Conservation (phyloP, 2,797 vertebrate genomes). For the Alcedo atthis region DNA sequence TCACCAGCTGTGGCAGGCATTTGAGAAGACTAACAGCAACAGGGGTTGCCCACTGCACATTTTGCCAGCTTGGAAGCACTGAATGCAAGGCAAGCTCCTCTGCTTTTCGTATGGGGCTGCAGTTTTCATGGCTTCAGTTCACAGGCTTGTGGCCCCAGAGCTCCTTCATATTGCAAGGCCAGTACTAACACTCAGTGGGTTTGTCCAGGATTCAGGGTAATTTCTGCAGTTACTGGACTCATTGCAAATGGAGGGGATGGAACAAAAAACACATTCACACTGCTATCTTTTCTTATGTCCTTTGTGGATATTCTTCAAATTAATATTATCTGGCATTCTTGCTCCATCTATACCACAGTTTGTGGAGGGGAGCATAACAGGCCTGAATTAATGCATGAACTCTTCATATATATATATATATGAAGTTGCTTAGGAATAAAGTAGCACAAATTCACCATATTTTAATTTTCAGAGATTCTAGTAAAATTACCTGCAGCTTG, state of each 20-base stretch:
- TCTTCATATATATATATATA: not conserved
- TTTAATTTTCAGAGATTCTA: conserved; percentile 3
- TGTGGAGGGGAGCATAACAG: not conserved
- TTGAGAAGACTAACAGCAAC: not conserved
- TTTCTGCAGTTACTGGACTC: not conserved
- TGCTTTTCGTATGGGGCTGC: not conserved
- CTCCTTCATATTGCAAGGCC: not conserved
- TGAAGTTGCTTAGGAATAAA: not conserved
- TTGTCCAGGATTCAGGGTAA: not conserved
- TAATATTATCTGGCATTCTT: not conserved
- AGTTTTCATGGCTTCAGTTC: not conserved
- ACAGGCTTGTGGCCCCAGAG: not conserved
- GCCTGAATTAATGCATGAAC: not conserved
- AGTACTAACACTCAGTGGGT: not conserved
- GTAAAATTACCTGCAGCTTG: not conserved
- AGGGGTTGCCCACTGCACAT: not conserved
- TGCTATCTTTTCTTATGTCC: not conserved
- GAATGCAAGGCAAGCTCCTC: not conserved
- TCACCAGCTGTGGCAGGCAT: not conserved
- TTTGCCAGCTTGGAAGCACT: not conserved
- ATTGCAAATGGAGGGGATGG: not conserved
- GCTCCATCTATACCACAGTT: not conserved
- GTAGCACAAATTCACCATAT: not conserved
- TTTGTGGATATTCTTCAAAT: not conserved
- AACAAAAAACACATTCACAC: not conserved